Evolutionary conservation across 2,113 vertebrate species (phyloP).

Genomic region (Corythornis vintsioides): DNA sequence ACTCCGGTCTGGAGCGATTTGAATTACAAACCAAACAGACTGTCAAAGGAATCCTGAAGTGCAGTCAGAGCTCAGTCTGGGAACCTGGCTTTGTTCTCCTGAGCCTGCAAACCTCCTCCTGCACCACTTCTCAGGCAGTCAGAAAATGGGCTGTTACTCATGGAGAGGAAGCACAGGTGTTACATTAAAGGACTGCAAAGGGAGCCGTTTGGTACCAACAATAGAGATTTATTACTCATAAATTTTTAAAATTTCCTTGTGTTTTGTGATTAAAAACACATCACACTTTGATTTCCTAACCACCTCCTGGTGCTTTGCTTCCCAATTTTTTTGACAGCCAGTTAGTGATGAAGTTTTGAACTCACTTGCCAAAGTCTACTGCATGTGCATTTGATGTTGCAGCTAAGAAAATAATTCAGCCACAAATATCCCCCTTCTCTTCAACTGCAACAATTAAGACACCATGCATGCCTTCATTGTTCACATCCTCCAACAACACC

Average conservation of each 20-base stretch:
- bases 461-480: background rate
- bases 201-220: conserved; percentile 59
- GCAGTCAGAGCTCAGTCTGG: conserved; percentile 49
- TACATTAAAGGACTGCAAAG: conserved; percentile 63
- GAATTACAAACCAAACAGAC: conserved; percentile 71
- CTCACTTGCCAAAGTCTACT: conserved; percentile 15
- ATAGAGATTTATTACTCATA: conserved; percentile 60
- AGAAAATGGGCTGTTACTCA: conserved; percentile 54
- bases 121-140: conserved; percentile 30
- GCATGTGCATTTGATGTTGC: background rate
- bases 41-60: conserved; percentile 59
- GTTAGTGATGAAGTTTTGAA: conserved; percentile 65
- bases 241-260: conserved; percentile 54
- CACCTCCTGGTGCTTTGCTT: conserved; percentile 51
- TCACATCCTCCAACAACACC: background rate
- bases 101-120: conserved; percentile 58
- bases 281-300: conserved; percentile 66
- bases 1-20: conserved; percentile 58
- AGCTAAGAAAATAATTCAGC: background rate
- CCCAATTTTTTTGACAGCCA: conserved; percentile 61
- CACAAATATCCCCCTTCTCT: background rate
- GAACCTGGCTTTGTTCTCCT: conserved; percentile 66
- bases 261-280: conserved; percentile 68
- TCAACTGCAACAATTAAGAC: background rate
- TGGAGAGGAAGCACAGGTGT: conserved; percentile 57